Evolutionary conservation across 2,113 vertebrate genomes (phyloP), one percentile per base, ranked within the genome.

Genomic region (Phaetusa simplex): DNA sequence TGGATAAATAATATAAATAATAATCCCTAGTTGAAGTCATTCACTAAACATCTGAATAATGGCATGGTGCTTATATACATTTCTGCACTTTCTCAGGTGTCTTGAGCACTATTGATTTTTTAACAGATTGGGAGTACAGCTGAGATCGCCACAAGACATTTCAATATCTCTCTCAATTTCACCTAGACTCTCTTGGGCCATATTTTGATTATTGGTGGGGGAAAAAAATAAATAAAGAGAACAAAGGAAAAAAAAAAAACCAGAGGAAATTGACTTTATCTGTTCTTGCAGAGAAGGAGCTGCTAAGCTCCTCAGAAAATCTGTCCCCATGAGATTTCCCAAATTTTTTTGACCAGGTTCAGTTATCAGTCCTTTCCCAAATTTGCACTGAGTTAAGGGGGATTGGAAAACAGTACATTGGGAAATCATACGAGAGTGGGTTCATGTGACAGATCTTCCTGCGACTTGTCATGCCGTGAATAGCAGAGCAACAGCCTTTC

Each of bases 401-500:
- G 38, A 30, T 12, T 78, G 86, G 71, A 91, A 92, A 93, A 45
- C 21, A 90, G 88, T 84, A 82, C 80, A 52, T 1, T 82, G 88
- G 88, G 90, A 92, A 94, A 90, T 88, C 55, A 43, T 30, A 53
- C 0, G 3, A 78, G 76, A 83, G 90, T 71, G 55, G 88, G 67
- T 78, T 94, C 92, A 78, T 93, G 82, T 96, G 92, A 96, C 96
- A 95, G 94, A 82, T 95, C 88, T 83, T 81, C 82, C 92, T 97
- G 92, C 0, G 1, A 49, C 94, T 95, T 95, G 96, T 96, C 97
- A 91, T 56, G 76, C 92, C 0, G 9, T 36, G 86, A 95, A 97
- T 74, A 95, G 92, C 94, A 88, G 67, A 90, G 86, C 88, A 93
- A 32, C 94, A 95, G 82, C 95, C 88, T 96, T 96, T 97, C 96